Evolutionary conservation across 2,113 vertebrate species (phyloP).

Genomic region (Ameiurus melas): DNA sequence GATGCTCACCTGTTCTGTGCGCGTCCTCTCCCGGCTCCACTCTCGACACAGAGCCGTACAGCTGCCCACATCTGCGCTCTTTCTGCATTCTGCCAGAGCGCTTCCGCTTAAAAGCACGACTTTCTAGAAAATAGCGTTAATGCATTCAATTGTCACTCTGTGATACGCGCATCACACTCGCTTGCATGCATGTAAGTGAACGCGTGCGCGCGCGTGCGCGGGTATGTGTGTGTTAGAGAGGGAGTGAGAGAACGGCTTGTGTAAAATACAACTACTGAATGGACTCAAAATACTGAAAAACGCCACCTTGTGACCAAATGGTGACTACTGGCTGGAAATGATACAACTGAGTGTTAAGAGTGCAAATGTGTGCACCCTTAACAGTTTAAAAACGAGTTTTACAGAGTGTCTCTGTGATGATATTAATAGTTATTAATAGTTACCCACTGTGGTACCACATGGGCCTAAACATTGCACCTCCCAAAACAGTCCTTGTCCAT

Average conservation of each 20-base stretch:
- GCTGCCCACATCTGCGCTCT: slow-evolving; percentile 59
- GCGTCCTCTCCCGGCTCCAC: slow-evolving; percentile 61
- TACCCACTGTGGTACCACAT: neutral
- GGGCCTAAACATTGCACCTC: neutral
- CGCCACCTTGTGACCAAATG: slow-evolving; percentile 58
- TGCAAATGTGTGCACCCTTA: neutral
- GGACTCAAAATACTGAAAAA: slow-evolving; percentile 7
- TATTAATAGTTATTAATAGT: neutral
- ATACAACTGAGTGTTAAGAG: neutral
- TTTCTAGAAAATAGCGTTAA: neutral
- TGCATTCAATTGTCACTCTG: neutral
- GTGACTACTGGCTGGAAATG: neutral
- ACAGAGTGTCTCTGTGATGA: neutral
- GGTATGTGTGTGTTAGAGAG: neutral
- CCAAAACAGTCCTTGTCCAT: neutral
- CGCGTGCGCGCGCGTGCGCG: neutral
- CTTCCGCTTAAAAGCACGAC: neutral
- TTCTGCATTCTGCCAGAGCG: slow-evolving; percentile 67
- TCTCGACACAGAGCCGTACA: slow-evolving; percentile 72
- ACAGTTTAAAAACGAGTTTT: neutral
- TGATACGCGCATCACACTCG: neutral
- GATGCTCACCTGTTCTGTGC: slow-evolving; percentile 68
- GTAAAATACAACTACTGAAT: slow-evolving; percentile 12
- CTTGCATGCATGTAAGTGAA: neutral
- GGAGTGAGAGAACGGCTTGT: neutral